Evolutionary conservation across 2,888 invertebrate genomes (phyloP).

Genomic region (Ophion slaviceki): DNA sequence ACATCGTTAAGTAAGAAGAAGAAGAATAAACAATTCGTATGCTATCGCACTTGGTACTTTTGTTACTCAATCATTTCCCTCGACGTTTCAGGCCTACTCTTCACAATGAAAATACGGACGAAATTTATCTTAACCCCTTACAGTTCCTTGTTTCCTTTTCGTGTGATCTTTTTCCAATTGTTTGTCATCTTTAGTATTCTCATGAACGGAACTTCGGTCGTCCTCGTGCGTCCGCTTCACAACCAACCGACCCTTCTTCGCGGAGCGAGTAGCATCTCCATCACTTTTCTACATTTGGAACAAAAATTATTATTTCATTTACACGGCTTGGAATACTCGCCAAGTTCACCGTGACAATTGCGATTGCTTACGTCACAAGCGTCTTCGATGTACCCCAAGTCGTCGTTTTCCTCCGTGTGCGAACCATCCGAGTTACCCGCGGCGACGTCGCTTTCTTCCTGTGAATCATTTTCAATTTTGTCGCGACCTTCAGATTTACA

Average conservation of each 20-base stretch:
- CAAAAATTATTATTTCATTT: constrained; percentile 34
- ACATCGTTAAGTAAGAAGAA: constrained; percentile 17
- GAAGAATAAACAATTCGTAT: constrained; percentile 25
- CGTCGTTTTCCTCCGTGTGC: constrained; percentile 28
- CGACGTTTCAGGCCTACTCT: too few relatives aligned
- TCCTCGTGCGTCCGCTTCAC: constrained; percentile 15
- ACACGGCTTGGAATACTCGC: constrained; percentile 33
- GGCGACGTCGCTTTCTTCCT: constrained; percentile 21
- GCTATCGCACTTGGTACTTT: too few relatives aligned
- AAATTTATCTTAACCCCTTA: too few relatives aligned
- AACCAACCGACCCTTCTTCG: constrained; percentile 26
- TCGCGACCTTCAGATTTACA: neutral
- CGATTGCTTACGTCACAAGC: constrained; percentile 35
- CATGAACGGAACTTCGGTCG: constrained; percentile 29
- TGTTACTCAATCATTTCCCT: too few relatives aligned
- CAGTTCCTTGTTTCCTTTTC: too few relatives aligned
- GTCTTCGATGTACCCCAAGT: constrained; percentile 22
- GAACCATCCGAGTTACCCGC: constrained; percentile 33
- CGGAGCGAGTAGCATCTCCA: constrained; percentile 33
- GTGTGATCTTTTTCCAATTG: too few relatives aligned
- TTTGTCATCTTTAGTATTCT: constrained; percentile 10
- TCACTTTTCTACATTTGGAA: constrained; percentile 24
- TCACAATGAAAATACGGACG: too few relatives aligned
- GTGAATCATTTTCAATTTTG: constrained; percentile 7
- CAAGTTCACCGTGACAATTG: constrained; percentile 30